Conservation (phyloP, 2,113 vertebrate genomes). For the Turdus rufiventris region DNA sequence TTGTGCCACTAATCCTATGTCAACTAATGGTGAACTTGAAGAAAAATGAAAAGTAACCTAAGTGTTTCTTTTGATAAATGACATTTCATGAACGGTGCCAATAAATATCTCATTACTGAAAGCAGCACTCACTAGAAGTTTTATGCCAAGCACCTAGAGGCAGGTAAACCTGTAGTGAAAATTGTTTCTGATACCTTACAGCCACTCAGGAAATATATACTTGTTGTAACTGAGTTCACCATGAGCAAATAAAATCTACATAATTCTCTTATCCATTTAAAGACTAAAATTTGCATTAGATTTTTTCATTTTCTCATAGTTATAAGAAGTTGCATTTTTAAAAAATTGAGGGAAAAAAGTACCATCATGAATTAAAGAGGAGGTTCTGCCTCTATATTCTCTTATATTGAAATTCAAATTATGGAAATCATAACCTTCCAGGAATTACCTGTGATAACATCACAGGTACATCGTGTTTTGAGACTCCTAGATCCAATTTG, state of each 20-base stretch:
- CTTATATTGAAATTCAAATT: neutral
- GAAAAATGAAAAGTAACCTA: constrained; percentile 63
- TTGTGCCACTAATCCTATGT: constrained; percentile 60
- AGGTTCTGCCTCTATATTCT: neutral
- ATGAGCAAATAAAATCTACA: neutral
- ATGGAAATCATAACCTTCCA: neutral
- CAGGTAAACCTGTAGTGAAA: constrained; percentile 11
- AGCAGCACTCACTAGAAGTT: constrained; percentile 49
- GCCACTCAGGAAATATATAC: neutral
- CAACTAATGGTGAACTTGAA: constrained; percentile 64
- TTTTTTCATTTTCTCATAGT: neutral
- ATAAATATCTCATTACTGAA: constrained; percentile 56
- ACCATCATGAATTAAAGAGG: neutral
- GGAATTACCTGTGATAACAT: neutral
- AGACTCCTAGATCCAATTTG: neutral
- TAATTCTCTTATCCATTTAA: neutral
- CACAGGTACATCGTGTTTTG: neutral
- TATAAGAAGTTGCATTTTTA: neutral
- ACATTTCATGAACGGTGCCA: constrained; percentile 50
- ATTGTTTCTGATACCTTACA: constrained; percentile 19
- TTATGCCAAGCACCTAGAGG: constrained; percentile 45
- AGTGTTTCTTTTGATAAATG: constrained; percentile 57
- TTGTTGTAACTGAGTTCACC: neutral
- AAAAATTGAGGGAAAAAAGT: neutral
- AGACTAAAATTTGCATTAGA: neutral